A percentile compares a stretch with the other conserved stretches of the same genome.
These are phyloP conservation scores for Drosophila virilis DNA, from an alignment of 1,140 invertebrate genomes.

Conservation along the genomic window DNA sequence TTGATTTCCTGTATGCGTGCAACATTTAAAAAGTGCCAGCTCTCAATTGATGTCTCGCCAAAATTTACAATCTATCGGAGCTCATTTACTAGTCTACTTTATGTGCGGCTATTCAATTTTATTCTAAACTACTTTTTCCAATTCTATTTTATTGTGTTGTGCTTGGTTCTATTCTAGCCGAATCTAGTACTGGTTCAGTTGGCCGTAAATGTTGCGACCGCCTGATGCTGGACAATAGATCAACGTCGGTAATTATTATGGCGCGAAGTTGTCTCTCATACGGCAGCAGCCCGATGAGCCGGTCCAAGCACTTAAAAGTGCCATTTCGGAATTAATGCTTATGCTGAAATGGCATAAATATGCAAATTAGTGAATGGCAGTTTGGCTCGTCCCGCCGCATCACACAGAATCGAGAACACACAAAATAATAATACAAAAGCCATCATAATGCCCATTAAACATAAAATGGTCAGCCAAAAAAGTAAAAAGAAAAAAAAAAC, in stretches of 20 bases:
- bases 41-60: constrained; percentile 49
- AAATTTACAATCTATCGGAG: constrained; percentile 60
- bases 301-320: constrained; percentile 80
- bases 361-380: constrained; percentile 82
- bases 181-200: constrained; percentile 43
- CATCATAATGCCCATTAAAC: constrained; percentile 34
- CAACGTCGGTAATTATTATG: constrained; percentile 54
- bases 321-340: constrained; percentile 77
- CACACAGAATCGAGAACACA: constrained; percentile 58
- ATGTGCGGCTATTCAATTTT: constrained; percentile 29
- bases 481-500: not conserved
- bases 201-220: constrained; percentile 55
- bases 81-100: constrained; percentile 34
- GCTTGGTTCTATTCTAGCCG: constrained; percentile 11
- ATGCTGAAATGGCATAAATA: constrained; percentile 75
- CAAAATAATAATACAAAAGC: constrained; percentile 38
- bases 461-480: constrained; percentile 15
- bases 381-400: constrained; percentile 40
- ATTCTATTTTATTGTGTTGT: not conserved
- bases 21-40: constrained; percentile 19
- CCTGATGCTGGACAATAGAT: constrained; percentile 67
- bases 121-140: constrained; percentile 13
- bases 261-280: constrained; percentile 44
- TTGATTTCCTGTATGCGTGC: constrained; percentile 73
- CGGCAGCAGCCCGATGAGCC: constrained; percentile 57